Conservation (phyloP, 2,888 invertebrate species). For the Therioaphis trifolii region DNA sequence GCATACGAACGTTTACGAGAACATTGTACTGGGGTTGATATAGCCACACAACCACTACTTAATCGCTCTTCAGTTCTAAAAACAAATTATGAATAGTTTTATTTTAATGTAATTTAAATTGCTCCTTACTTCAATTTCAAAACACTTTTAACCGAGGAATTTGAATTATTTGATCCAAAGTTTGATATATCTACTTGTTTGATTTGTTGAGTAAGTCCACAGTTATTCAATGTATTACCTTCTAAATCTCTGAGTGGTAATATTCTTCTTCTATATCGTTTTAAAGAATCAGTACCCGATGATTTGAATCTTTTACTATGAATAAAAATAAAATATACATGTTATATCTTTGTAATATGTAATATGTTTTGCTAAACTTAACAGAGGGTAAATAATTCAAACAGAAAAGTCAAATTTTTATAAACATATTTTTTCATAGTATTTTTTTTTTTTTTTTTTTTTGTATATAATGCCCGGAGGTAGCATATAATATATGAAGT, state of each 20-base stretch:
- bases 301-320: slow-evolving; percentile 57
- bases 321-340: background rate
- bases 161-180: slow-evolving; percentile 50
- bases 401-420: no score
- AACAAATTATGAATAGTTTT: background rate
- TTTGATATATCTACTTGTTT: slow-evolving; percentile 73
- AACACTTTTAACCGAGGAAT: slow-evolving; percentile 69
- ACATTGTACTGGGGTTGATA: slow-evolving; percentile 52
- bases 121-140: slow-evolving; percentile 74
- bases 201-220: slow-evolving; percentile 80
- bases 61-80: slow-evolving; percentile 49
- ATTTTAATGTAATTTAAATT: background rate
- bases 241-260: slow-evolving; percentile 58
- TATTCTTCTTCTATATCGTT: slow-evolving; percentile 42
- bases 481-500: no score
- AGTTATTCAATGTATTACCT: slow-evolving; percentile 67
- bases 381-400: no score
- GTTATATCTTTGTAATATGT: background rate
- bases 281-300: slow-evolving; percentile 33
- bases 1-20: slow-evolving; percentile 66
- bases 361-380: no score
- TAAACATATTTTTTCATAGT: no score
- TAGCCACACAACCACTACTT: slow-evolving; percentile 48
- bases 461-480: no score
- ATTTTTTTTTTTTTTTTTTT: no score